Conservation (phyloP, 1,140 invertebrate species). For the Sminthurinus signatus region DNA sequence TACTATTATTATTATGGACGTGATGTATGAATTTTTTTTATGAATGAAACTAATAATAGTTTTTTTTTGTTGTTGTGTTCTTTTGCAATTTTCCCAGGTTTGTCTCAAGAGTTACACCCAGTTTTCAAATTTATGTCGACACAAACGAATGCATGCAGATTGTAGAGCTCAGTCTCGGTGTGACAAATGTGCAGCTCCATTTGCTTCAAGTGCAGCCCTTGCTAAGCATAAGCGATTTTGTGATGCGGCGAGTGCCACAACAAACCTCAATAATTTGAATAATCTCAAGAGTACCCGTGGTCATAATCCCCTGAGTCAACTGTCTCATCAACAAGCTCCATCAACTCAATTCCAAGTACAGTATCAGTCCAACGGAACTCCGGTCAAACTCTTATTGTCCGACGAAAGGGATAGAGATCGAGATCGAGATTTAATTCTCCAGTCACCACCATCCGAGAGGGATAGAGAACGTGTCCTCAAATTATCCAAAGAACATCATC, state of each 20-base stretch:
- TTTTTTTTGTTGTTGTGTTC: too few species aligned
- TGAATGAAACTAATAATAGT: slow-evolving; percentile 3
- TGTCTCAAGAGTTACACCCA: slow-evolving; percentile 92
- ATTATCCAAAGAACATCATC: background rate
- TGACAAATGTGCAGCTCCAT: slow-evolving; percentile 55
- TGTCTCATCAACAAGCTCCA: too few species aligned
- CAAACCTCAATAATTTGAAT: too few species aligned
- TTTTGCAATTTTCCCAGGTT: slow-evolving; percentile 41
- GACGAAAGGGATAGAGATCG: too few species aligned
- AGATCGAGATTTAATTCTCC: too few species aligned
- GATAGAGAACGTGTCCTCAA: too few species aligned
- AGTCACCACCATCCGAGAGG: too few species aligned
- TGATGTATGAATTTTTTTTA: background rate
- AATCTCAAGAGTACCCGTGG: too few species aligned
- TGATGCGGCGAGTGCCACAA: slow-evolving; percentile 53
- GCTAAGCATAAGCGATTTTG: slow-evolving; percentile 79
- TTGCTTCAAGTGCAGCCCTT: slow-evolving; percentile 52
- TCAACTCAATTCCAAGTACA: too few species aligned
- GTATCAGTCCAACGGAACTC: too few species aligned
- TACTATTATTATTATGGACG: too few species aligned
- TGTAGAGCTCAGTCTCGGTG: slow-evolving; percentile 64
- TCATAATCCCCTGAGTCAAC: too few species aligned
- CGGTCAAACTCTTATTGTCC: background rate
- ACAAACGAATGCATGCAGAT: slow-evolving; percentile 96
- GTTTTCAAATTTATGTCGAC: slow-evolving; percentile 98